Evolutionary conservation across 2,888 invertebrate species (phyloP), one percentile per base, ranked within the genome.

Genomic region (Melanotus villosus): DNA sequence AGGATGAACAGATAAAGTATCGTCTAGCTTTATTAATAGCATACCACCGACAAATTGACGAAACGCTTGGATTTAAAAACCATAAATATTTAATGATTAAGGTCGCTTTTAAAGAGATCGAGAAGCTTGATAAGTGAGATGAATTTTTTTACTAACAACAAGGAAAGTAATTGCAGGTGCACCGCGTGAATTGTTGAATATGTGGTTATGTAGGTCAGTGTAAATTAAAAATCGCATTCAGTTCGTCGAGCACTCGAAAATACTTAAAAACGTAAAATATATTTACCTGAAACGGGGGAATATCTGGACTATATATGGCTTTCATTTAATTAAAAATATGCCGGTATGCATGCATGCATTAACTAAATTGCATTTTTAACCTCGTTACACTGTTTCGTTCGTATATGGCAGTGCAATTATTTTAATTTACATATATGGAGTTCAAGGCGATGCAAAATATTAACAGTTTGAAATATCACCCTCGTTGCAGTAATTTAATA

Each of bases 21-120:
- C n/a, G n/a, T n/a, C n/a, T 16, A 16, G 41, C 14, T 14, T 16
- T 41, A 41, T 41, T 18, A 41, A 41, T 41, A 38, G 12, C 7
- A 41, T 41, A 38, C 2, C 7, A 16, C 18, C 16, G 41, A 16
- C 41, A 41, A 41, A 1, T 41, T 18, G 41, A 16, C 41, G 41
- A 41, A 41, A 41, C 41, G 41, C 41, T 41, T 41, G 16, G 16
- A 41, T 41, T 6, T 5, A 41, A 6, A 26, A 2, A 10, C 6
- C 47, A 23, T 47, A 47, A 47, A 47, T 47, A 47, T 47, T 47
- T 47, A 47, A 47, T 47, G 21, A 21, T 47, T 47, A 47, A 47
- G 9, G 12, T 5, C 12, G 47, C 14, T 21, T 16, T 47, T n/a
- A n/a, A 23, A 47, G 12, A 47, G 47, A 47, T 47, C 23, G 18